Evolutionary conservation across 2,113 vertebrate species (phyloP).

Genomic region (Eulemur rufifrons): DNA sequence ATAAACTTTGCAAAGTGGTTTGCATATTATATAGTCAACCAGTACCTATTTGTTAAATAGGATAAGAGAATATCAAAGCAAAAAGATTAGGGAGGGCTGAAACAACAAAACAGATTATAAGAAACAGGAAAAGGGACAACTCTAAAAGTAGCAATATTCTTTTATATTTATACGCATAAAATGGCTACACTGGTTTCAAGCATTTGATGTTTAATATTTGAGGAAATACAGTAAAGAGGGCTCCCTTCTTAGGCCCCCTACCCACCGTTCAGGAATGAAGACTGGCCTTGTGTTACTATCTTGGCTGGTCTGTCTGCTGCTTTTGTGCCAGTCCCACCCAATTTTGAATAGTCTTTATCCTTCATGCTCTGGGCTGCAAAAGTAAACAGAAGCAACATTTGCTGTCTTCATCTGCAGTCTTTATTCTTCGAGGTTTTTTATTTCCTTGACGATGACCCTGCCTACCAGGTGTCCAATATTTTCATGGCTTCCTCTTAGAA

Average conservation of each 20-base stretch:
- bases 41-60: neutral
- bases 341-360: neutral
- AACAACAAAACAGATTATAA: neutral
- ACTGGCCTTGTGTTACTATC: neutral
- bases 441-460: neutral
- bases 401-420: neutral
- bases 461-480: neutral
- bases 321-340: neutral
- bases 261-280: neutral
- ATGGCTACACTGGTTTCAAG: neutral
- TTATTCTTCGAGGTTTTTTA: neutral
- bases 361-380: neutral
- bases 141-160: neutral
- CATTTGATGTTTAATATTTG: neutral
- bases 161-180: neutral
- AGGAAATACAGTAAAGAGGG: neutral
- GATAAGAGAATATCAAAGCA: neutral
- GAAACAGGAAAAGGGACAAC: neutral
- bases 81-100: neutral
- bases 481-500: neutral
- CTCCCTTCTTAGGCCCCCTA: neutral
- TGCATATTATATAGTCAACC: neutral
- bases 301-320: neutral
- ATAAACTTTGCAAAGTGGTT: neutral
- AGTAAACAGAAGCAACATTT: neutral